Percentiles rank a stretch among this genome's conserved stretches.
These are phyloP conservation scores for Gadus macrocephalus DNA, from an alignment of 2,113 vertebrate species.

Conservation along the genomic window DNA sequence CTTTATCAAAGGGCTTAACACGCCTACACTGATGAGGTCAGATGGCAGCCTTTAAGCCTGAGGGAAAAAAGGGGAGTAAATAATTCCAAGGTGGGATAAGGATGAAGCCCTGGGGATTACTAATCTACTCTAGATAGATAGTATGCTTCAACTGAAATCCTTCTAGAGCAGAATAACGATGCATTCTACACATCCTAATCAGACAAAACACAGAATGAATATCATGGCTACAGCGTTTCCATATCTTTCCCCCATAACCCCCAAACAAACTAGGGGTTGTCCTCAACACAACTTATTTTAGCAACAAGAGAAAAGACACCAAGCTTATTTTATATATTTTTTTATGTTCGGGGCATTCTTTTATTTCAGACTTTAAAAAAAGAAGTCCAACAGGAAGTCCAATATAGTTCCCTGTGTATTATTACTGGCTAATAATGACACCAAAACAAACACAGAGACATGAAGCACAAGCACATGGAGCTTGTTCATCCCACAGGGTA, in stretches of 20 bases:
- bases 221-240: too few species aligned
- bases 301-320: slow-evolving; percentile 5
- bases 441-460: slow-evolving; percentile 33
- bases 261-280: neutral
- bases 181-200: too few species aligned
- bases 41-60: too few species aligned
- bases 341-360: slow-evolving; percentile 44
- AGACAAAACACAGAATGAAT: too few species aligned
- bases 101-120: too few species aligned
- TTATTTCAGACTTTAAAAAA: slow-evolving; percentile 47
- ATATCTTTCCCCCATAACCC: neutral
- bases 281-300: neutral
- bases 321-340: slow-evolving; percentile 28
- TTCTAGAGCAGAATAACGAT: too few species aligned
- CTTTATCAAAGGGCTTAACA: too few species aligned
- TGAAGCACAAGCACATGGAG: slow-evolving; percentile 42
- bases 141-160: too few species aligned
- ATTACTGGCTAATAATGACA: slow-evolving; percentile 28
- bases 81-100: too few species aligned
- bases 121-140: too few species aligned
- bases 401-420: slow-evolving; percentile 35
- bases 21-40: too few species aligned
- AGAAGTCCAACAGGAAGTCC: slow-evolving; percentile 43
- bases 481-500: slow-evolving; percentile 36
- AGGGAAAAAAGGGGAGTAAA: too few species aligned